These are phyloP conservation scores for Tribolium freemani DNA, from an alignment of 2,888 invertebrate genomes.

Conservation along the genomic window DNA sequence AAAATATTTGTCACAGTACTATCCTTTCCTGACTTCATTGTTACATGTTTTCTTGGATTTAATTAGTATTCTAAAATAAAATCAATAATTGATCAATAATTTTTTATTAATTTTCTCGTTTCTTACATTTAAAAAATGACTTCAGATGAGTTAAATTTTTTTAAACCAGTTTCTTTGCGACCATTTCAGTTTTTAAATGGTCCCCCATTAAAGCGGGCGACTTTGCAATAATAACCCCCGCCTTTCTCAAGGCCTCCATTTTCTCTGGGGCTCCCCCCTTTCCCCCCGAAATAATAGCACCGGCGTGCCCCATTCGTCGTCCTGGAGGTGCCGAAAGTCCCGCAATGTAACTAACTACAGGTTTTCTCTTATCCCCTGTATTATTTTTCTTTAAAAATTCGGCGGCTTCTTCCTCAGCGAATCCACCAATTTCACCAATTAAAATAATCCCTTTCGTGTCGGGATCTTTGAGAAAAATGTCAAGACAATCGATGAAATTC, in stretches of 20 bases:
- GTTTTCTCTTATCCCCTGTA: conserved; percentile 87
- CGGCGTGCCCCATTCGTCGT: conserved; percentile 98
- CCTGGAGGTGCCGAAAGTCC: conserved; percentile 98
- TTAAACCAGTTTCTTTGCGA: background rate
- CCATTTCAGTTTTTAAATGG: conserved; percentile 5
- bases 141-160: background rate
- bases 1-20: too few species aligned
- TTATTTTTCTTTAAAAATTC: conserved; percentile 86
- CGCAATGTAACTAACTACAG: conserved; percentile 98
- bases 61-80: too few species aligned
- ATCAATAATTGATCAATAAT: too few species aligned
- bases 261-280: conserved; percentile 72
- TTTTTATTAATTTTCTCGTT: too few species aligned
- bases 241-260: conserved; percentile 60
- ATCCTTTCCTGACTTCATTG: too few species aligned
- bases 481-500: conserved; percentile 93
- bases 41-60: too few species aligned
- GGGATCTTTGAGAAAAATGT: conserved; percentile 92
- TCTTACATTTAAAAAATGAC: too few species aligned
- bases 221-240: conserved; percentile 19
- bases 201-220: conserved; percentile 27
- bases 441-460: conserved; percentile 95
- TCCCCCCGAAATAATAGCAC: conserved; percentile 95
- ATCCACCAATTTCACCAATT: conserved; percentile 96
- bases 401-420: conserved; percentile 95